A percentile compares a stretch with the other conserved stretches of the same genome.
phyloP scores from a whole-genome alignment of 2,113 vertebrate genomes.

The Rana temporaria region DNA sequence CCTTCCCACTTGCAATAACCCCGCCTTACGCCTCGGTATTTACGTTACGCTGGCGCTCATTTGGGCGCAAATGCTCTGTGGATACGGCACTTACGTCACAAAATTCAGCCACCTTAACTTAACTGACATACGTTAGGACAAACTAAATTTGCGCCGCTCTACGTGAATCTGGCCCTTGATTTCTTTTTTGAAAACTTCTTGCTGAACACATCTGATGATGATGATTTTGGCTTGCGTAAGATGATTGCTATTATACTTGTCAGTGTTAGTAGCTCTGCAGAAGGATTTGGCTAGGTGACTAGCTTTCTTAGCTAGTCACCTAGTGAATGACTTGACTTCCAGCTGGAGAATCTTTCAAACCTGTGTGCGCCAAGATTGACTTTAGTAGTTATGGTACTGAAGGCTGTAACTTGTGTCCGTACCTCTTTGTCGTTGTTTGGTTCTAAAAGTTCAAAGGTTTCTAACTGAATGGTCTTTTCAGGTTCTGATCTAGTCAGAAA shows the following conservation, averaged over 20 bases:
- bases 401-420: not conserved
- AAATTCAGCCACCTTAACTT: too few species aligned
- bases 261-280: not conserved
- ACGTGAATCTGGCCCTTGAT: too few species aligned
- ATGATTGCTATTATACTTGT: not conserved
- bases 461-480: not conserved
- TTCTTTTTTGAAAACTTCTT: not conserved
- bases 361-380: not conserved
- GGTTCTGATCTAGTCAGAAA: not conserved
- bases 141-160: too few species aligned
- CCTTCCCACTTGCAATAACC: too few species aligned
- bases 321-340: conserved; percentile 11
- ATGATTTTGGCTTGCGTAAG: not conserved
- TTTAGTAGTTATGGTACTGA: conserved; percentile 2
- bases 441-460: not conserved
- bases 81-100: too few species aligned
- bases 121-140: too few species aligned
- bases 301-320: not conserved
- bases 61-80: too few species aligned
- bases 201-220: not conserved
- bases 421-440: conserved; percentile 1
- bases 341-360: conserved; percentile 16
- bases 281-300: not conserved
- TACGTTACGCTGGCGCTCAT: too few species aligned
- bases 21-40: too few species aligned